Conservation (phyloP, 2,888 invertebrate genomes). For the Lithosia quadra region DNA sequence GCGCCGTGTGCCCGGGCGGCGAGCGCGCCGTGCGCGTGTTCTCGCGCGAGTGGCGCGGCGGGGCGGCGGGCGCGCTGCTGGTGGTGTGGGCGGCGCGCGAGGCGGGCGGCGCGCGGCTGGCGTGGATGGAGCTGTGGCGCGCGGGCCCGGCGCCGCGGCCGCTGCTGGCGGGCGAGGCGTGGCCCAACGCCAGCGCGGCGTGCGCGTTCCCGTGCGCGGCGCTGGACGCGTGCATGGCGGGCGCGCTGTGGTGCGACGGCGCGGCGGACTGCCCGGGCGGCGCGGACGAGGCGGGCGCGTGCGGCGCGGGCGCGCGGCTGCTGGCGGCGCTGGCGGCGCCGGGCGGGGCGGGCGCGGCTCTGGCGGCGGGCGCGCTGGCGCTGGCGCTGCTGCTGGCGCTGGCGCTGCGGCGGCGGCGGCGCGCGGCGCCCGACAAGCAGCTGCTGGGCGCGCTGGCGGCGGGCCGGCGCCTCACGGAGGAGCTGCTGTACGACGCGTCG, state of each 20-base stretch:
- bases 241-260: slow-evolving; percentile 92
- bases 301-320: slow-evolving; percentile 80
- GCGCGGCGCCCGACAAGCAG: slow-evolving; percentile 87
- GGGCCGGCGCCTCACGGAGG: slow-evolving; percentile 90
- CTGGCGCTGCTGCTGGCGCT: slow-evolving; percentile 70
- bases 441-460: slow-evolving; percentile 87
- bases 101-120: slow-evolving; percentile 91
- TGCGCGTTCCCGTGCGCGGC: slow-evolving; percentile 88
- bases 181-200: slow-evolving; percentile 63
- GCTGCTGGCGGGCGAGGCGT: slow-evolving; percentile 80
- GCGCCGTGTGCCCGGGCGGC: slow-evolving; percentile 90
- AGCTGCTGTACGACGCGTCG: slow-evolving; percentile 89
- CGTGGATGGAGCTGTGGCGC: slow-evolving; percentile 88
- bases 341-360: slow-evolving; percentile 88
- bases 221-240: slow-evolving; percentile 92
- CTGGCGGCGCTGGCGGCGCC: slow-evolving; percentile 88
- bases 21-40: slow-evolving; percentile 91
- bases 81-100: slow-evolving; percentile 95
- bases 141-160: slow-evolving; percentile 46
- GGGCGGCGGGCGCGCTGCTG: slow-evolving; percentile 90
- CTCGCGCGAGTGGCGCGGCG: slow-evolving; percentile 91
- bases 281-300: slow-evolving; percentile 88
- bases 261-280: slow-evolving; percentile 74
- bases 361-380: slow-evolving; percentile 82
- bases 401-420: slow-evolving; percentile 86